Base-by-base conservation (phyloP, 2,888 invertebrate genomes). In the Phyllotreta cruciferae region DNA sequence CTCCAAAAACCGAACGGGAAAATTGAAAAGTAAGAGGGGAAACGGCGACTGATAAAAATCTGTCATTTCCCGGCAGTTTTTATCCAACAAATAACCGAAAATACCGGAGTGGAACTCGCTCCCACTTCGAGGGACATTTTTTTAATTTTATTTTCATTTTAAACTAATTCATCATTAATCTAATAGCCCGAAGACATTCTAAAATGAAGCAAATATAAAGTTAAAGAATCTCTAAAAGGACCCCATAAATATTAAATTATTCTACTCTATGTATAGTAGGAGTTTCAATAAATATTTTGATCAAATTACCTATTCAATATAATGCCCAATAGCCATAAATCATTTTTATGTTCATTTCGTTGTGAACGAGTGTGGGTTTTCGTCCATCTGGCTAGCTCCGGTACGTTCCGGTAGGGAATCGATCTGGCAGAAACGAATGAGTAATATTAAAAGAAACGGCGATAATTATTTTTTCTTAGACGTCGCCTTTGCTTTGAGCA, bases 11-110 rank as follows among this genome's bases (percentile, higher is more conserved):
- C 47, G 56, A 54, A 56, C 52, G 47, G 47, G 66, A 65, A 73
- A 75, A 75, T 73, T 75, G 74, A 74, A 74, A 75, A 74, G 74
- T 71, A 69, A 65, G 62, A 67, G 70, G 67, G 24, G 70, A 74
- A 72, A 71, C 63, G 55, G 65, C 63, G 65, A 58, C 65, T 72
- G 75, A 75, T 75, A 75, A 74, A 70, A 70, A 74, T 75, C 73
- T 70, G 72, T 74, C 73, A 75, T 75, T 75, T 75, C 75, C 75
- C 66, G 69, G 70, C 64, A 69, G 73, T 72, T 73, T 71, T 63
- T 70, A 69, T 67, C 68, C 66, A 67, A 72, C 69, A 72, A 70
- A 71, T 70, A 70, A 68, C 60, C 42, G 42, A 60, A 47, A 62
- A 58, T 50, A 62, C 38, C 41, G 58, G 54, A 50, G 56, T 53